phyloP scores from a whole-genome alignment of 1,140 invertebrate species.

The Aphaenogaster floridana region DNA sequence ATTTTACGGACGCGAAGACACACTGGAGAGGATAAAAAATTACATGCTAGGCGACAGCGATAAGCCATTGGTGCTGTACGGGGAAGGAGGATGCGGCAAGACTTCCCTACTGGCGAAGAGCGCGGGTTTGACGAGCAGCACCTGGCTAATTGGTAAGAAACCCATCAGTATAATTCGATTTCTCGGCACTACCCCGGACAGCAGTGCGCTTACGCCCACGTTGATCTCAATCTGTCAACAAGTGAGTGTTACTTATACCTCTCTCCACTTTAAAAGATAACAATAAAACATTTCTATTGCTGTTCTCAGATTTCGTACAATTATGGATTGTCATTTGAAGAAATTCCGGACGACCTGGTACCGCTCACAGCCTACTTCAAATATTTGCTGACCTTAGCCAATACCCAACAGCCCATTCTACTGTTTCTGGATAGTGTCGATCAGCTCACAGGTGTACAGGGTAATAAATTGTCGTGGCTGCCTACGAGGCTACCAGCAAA shows the following conservation, averaged over 20 bases:
- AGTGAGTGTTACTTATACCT: constrained; percentile 84
- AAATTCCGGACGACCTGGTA: constrained; percentile 98
- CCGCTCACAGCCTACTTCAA: constrained; percentile 98
- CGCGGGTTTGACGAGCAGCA: constrained; percentile 91
- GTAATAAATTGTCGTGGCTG: constrained; percentile 98
- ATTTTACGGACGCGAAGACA: constrained; percentile 97
- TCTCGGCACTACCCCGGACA: constrained; percentile 98
- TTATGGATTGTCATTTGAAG: constrained; percentile 96
- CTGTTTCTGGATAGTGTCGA: constrained; percentile 97
- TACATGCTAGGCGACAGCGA: constrained; percentile 96
- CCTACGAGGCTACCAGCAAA: constrained; percentile 95
- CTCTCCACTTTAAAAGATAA: background rate
- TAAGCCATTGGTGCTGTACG: constrained; percentile 97
- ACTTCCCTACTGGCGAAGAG: constrained; percentile 98
- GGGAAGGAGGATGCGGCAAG: constrained; percentile 98
- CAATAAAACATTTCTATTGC: constrained; percentile 16
- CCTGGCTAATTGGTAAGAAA: constrained; percentile 92
- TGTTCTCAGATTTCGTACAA: constrained; percentile 96
- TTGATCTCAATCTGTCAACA: constrained; percentile 98
- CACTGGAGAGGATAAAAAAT: constrained; percentile 92
- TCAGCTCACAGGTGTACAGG: constrained; percentile 97
- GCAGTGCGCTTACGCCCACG: constrained; percentile 97
- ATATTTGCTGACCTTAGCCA: constrained; percentile 94
- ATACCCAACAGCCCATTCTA: constrained; percentile 93
- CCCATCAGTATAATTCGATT: constrained; percentile 97